Base-by-base conservation (phyloP, 2,113 vertebrate species). In the Clupea harengus region DNA sequence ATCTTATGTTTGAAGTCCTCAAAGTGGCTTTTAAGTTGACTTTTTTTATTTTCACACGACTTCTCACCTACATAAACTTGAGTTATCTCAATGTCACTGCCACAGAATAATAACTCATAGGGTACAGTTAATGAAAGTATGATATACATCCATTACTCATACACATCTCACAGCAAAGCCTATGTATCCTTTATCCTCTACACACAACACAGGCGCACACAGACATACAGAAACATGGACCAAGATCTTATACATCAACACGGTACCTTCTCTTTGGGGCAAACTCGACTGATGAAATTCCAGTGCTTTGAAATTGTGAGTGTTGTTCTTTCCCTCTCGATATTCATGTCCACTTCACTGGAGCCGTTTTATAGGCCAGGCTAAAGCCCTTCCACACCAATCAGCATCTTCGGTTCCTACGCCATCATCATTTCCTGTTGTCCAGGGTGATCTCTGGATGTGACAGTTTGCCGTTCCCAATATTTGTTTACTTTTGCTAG, bases 291-390 rank as follows among this genome's bases (percentile, higher is more conserved):
- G 64, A 28, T 72, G 64, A 13, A 72, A 72, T 72, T 72, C 64
- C 64, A 72, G 64, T 72, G 7, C 8, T 72, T 72, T 32, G 64
- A 72, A 72, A 32, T 72, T 72, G 64, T 28, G 25, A 72, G n/a
- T 72, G 64, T 67, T 67, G 60, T 72, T 72, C 64, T 72, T 72
- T 72, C 64, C 64, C 64, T 60, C 47, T 78, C 64, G 49, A n/a
- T 67, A 25, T 83, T 83, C 85, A 67, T 83, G 28, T 86, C 88
- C 83, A 46, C 72, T 45, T 83, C 72, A 75, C 86, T 60, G 67
- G 50, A 86, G 67, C 80, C 49, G 49, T 84, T 88, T 89, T 89
- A 89, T 86, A 89, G 85, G 84, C 86, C 88, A 83, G 82, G 72
- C 57, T 86, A 82, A 84, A 64, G 45, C 75, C 45, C 18, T 4